Conservation (phyloP, 2,113 vertebrate genomes). For the Hylia prasina region DNA sequence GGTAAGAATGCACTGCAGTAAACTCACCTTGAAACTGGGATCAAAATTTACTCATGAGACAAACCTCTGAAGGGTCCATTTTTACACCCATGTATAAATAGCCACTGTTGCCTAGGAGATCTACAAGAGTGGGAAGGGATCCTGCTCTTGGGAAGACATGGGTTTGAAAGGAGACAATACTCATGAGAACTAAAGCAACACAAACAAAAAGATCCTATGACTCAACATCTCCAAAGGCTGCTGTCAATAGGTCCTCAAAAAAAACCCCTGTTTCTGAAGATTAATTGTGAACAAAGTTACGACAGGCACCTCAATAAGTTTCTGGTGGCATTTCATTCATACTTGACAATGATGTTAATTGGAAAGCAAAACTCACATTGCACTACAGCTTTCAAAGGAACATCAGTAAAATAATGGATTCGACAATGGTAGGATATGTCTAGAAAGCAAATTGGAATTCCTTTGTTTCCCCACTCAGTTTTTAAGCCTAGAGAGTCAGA, state of each 20-base stretch:
- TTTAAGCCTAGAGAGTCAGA: neutral
- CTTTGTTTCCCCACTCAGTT: neutral
- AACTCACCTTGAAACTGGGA: slow-evolving; percentile 74
- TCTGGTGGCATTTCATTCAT: neutral
- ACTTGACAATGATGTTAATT: neutral
- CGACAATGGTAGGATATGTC: neutral
- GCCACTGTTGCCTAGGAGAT: neutral
- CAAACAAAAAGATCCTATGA: neutral
- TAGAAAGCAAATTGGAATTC: neutral
- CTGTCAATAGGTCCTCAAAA: neutral
- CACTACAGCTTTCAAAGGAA: neutral
- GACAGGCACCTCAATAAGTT: neutral
- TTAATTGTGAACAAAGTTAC: neutral
- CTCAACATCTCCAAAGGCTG: neutral
- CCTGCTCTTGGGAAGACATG: neutral
- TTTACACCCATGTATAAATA: slow-evolving; percentile 33
- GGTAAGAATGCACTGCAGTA: slow-evolving; percentile 67
- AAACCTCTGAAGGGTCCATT: slow-evolving; percentile 52
- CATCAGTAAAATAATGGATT: neutral
- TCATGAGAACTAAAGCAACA: neutral
- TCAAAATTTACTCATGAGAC: slow-evolving; percentile 72
- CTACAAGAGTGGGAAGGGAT: neutral
- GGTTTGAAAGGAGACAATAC: neutral
- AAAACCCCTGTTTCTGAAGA: neutral
- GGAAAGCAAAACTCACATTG: neutral